These are phyloP conservation scores for Pedionomus torquatus DNA, from an alignment of 2,113 vertebrate species.

Conservation along the genomic window DNA sequence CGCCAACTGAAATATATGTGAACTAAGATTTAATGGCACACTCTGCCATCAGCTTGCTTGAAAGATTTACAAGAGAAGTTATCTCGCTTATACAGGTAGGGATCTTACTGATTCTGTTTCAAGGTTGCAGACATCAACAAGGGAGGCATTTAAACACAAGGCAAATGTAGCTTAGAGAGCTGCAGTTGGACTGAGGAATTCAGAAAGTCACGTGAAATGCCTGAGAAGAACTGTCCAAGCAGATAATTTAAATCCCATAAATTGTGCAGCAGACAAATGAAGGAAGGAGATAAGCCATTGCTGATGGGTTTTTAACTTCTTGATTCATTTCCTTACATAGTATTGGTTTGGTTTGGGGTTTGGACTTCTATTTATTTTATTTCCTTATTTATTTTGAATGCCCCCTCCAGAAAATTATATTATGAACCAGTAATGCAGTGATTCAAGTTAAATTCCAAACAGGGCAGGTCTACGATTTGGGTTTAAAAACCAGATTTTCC, in stretches of 20 bases:
- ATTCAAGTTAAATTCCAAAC: neutral
- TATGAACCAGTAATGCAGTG: neutral
- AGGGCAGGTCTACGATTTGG: neutral
- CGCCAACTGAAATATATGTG: neutral
- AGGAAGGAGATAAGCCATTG: neutral
- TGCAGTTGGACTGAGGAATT: neutral
- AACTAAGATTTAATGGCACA: neutral
- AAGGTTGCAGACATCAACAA: neutral
- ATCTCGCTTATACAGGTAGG: neutral
- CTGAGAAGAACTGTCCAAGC: conserved; percentile 6
- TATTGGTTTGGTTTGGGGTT: neutral
- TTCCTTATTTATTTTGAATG: neutral
- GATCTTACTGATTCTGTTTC: conserved; percentile 13
- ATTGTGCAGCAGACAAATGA: neutral
- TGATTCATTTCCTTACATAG: neutral
- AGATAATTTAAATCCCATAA: neutral
- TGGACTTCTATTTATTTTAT: neutral
- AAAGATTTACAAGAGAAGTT: neutral
- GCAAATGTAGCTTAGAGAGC: neutral
- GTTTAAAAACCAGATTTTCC: neutral
- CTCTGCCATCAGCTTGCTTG: neutral
- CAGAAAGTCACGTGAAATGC: neutral
- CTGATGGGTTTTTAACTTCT: neutral
- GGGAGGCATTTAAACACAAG: neutral
- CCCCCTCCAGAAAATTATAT: neutral